Evolutionary conservation across 2,113 vertebrate species (phyloP).

Genomic region (Megaptera novaeangliae): DNA sequence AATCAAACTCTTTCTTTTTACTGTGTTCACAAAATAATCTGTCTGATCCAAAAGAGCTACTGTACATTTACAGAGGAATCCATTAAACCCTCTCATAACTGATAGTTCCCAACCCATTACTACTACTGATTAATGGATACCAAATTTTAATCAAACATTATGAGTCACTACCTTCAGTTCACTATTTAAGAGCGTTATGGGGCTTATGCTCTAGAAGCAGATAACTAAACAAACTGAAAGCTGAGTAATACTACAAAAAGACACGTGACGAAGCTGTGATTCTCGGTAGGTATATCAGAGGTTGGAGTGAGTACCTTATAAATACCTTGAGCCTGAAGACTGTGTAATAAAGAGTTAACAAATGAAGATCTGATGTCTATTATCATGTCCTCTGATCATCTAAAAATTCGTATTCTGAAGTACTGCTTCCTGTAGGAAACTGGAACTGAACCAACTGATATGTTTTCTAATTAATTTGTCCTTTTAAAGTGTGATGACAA

Average conservation of each 20-base stretch:
- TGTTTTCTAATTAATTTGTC: conserved; percentile 72
- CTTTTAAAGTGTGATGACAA: conserved; percentile 53
- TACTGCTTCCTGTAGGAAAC: conserved; percentile 40
- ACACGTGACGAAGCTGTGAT: neutral
- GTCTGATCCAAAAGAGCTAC: neutral
- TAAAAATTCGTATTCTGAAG: conserved; percentile 55
- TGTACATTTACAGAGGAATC: neutral
- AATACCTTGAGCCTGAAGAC: neutral
- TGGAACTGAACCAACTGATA: conserved; percentile 39
- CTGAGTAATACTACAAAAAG: neutral
- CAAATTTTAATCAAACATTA: neutral
- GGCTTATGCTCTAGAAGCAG: neutral
- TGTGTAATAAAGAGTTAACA: conserved; percentile 5
- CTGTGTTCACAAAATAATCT: neutral
- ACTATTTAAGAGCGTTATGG: neutral
- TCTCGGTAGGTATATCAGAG: neutral
- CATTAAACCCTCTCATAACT: neutral
- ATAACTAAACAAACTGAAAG: neutral
- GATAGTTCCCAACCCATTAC: neutral
- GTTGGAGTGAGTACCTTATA: neutral
- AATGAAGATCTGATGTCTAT: neutral
- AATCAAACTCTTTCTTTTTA: neutral
- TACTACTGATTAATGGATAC: neutral
- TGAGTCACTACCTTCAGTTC: neutral
- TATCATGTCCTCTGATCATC: neutral